Evolutionary conservation across 1,140 invertebrate species (phyloP), one percentile per base, ranked within the genome.

Genomic region (Copidosoma floridanum): DNA sequence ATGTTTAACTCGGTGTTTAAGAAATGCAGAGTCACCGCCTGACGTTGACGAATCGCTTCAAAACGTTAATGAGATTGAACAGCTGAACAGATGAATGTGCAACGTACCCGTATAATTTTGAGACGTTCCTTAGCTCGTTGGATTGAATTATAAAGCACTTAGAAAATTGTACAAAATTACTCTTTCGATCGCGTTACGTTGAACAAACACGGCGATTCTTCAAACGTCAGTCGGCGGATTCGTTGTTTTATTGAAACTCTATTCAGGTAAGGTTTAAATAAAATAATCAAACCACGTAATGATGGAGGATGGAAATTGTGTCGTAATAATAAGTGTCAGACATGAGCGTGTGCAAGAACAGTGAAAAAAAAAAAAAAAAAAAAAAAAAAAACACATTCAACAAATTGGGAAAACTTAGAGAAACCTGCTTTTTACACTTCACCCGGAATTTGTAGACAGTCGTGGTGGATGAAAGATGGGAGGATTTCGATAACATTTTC

Each of bases 1-100:
- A 71, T 52, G 67, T 64, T 68, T 70, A 58, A 67, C 63, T 72
- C 65, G 64, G 68, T 66, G 61, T 66, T 67, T 65, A 71, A 68
- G 7, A n/a, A 61, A 50, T 61, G 12, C 44, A 35, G 6, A 54
- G 8, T 50, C 44, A 18, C 37, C 24, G 24, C 12, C 12, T 40
- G 43, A 50, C n/a, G 6, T 52, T 38, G 26, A 48, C 35, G 40
- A 60, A 60, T 60, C 12, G 18, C 18, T 60, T 5, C 29, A 37
- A 1, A 27, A 27, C 43, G 29, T 29, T 54, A n/a, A n/a, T n/a
- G n/a, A n/a, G n/a, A n/a, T n/a, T n/a, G n/a, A n/a, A n/a, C n/a
- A n/a, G n/a, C n/a, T n/a, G n/a, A n/a, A n/a, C n/a, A n/a, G n/a
- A n/a, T n/a, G n/a, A n/a, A n/a, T n/a, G n/a, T n/a, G n/a, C n/a